Conservation (phyloP, 2,888 invertebrate genomes). For the Phragmatobia fuliginosa region DNA sequence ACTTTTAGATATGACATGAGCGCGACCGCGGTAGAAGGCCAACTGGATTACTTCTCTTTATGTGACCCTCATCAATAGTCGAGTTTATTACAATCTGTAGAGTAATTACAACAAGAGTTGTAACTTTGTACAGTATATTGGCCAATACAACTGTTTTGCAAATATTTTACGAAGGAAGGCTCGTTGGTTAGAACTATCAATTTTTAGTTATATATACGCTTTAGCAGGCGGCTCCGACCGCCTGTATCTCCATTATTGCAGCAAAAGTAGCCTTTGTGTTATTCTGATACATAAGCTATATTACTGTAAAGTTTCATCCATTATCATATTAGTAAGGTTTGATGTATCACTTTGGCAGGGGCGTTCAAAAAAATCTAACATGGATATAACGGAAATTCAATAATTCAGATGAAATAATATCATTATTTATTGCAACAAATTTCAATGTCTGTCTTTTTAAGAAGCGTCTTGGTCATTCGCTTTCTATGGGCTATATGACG, state of each 20-base stretch:
- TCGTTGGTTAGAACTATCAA: too few relatives aligned
- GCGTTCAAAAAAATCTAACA: too few relatives aligned
- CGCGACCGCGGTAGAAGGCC: constrained; percentile 37
- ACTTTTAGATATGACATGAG: background rate
- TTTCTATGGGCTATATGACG: too few relatives aligned
- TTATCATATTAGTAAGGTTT: too few relatives aligned
- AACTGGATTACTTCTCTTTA: constrained; percentile 28
- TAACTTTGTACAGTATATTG: background rate
- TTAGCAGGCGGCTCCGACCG: too few relatives aligned
- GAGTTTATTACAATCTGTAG: constrained; percentile 13
- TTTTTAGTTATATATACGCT: too few relatives aligned
- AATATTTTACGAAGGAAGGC: background rate
- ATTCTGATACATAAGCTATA: too few relatives aligned
- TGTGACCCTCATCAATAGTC: constrained; percentile 13
- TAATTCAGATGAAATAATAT: background rate
- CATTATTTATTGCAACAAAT: background rate
- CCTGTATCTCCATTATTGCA: background rate
- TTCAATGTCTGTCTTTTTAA: too few relatives aligned
- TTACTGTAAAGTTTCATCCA: too few relatives aligned
- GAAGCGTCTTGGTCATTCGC: too few relatives aligned
- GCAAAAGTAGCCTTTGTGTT: too few relatives aligned
- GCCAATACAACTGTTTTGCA: background rate
- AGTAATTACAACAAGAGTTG: background rate
- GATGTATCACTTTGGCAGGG: too few relatives aligned
- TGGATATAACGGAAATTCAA: background rate